A percentile compares a stretch with the other conserved stretches of the same genome.
Evolutionary conservation across 1,140 invertebrate species (phyloP).

Genomic region (Pachypeltis micranthus): DNA sequence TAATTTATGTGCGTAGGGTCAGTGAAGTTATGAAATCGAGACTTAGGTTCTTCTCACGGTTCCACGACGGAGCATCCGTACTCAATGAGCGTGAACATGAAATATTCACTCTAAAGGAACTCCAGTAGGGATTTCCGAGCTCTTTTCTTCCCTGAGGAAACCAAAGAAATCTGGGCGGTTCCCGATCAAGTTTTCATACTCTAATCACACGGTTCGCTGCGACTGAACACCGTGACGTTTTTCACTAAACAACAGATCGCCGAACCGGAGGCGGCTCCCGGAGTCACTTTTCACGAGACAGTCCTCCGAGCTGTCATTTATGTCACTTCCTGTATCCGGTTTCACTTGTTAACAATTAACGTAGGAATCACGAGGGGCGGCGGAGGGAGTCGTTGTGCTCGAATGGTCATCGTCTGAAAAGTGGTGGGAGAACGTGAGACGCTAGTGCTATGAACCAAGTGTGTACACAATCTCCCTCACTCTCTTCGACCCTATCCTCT

Average conservation of each 20-base stretch:
- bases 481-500: too few species aligned
- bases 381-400: too few species aligned
- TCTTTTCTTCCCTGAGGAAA: neutral
- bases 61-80: neutral
- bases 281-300: neutral
- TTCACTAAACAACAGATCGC: neutral
- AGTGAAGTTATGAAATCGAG: neutral
- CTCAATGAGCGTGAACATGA: neutral
- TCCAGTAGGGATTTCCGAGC: neutral
- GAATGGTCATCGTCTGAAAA: too few species aligned
- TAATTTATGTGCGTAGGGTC: neutral
- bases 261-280: neutral
- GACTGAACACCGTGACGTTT: neutral
- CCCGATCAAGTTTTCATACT: neutral
- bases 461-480: too few species aligned
- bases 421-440: too few species aligned
- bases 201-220: neutral
- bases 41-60: neutral
- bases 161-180: neutral
- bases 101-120: neutral
- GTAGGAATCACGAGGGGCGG: neutral
- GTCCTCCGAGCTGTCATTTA: neutral
- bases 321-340: neutral
- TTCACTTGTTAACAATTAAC: neutral
- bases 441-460: too few species aligned